phyloP scores from a whole-genome alignment of 2,888 invertebrate genomes.

The Synergus laeviventris region DNA sequence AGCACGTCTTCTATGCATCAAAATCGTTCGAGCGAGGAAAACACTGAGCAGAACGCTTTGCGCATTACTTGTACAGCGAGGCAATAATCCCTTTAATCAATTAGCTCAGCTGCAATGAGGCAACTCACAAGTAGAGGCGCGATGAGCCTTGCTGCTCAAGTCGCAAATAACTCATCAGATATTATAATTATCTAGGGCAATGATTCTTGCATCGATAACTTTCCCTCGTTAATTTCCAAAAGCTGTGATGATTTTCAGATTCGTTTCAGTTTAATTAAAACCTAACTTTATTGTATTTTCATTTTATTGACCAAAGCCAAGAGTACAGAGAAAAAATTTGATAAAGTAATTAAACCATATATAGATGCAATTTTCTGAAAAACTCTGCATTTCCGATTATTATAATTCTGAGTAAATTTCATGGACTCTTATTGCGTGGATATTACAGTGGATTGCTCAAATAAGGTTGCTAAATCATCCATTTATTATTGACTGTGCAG shows the following conservation, averaged over 20 bases:
- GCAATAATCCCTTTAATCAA: conserved; percentile 65
- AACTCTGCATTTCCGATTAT: background rate
- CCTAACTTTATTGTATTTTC: background rate
- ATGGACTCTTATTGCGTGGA: background rate
- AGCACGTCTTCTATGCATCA: conserved; percentile 43
- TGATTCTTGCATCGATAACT: conserved; percentile 62
- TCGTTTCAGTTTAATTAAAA: background rate
- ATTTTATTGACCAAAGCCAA: background rate
- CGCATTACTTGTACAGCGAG: conserved; percentile 42
- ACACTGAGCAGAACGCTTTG: conserved; percentile 42
- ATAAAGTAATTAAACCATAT: too few relatives aligned
- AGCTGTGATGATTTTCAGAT: conserved; percentile 40
- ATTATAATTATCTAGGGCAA: conserved; percentile 70
- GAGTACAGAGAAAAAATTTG: too few relatives aligned
- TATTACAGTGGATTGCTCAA: conserved; percentile 56
- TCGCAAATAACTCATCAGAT: conserved; percentile 61
- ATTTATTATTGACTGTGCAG: conserved; percentile 62
- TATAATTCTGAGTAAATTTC: background rate
- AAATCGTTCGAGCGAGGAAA: conserved; percentile 47
- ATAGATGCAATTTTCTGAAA: background rate
- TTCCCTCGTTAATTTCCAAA: conserved; percentile 50
- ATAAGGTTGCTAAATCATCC: conserved; percentile 62
- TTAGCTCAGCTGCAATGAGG: conserved; percentile 57
- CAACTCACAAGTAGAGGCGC: conserved; percentile 43
- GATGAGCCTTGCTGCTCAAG: conserved; percentile 40